A percentile compares a stretch with the other conserved stretches of the same genome.
phyloP scores from a whole-genome alignment of 2,113 vertebrate genomes.

The Cnemophilus loriae region DNA sequence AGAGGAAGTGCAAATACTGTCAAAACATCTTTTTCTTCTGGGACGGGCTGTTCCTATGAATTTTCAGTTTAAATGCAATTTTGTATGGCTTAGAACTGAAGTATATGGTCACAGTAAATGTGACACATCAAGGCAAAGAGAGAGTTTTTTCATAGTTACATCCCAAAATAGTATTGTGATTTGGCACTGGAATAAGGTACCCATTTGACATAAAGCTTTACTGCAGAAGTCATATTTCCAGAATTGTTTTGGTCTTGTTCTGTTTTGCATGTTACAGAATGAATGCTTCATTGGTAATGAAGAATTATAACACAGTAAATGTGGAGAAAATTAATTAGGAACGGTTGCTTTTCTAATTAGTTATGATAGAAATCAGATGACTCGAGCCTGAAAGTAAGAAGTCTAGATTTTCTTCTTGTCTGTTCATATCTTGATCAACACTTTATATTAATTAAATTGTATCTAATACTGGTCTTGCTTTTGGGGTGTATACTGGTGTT shows the following conservation, averaged over 20 bases:
- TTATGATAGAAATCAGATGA: neutral
- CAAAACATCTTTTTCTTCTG: neutral
- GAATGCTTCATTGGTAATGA: neutral
- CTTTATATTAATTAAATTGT: neutral
- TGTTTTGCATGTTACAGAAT: neutral
- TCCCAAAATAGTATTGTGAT: neutral
- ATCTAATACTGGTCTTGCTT: neutral
- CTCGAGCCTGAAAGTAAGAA: neutral
- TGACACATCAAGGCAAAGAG: neutral
- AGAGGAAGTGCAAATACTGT: neutral
- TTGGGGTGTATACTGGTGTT: neutral
- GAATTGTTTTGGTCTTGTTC: neutral
- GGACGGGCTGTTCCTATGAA: neutral
- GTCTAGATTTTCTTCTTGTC: neutral
- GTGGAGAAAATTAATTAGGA: neutral
- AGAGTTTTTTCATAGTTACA: neutral
- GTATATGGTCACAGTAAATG: neutral
- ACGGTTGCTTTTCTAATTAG: neutral
- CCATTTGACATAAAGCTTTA: neutral
- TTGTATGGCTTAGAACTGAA: neutral
- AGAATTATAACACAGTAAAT: neutral
- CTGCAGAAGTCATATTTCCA: neutral
- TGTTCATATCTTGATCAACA: neutral
- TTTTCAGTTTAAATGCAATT: neutral
- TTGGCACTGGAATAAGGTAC: neutral